Base-by-base conservation (phyloP, 1,140 invertebrate species). In the Harpegnathos saltator region DNA sequence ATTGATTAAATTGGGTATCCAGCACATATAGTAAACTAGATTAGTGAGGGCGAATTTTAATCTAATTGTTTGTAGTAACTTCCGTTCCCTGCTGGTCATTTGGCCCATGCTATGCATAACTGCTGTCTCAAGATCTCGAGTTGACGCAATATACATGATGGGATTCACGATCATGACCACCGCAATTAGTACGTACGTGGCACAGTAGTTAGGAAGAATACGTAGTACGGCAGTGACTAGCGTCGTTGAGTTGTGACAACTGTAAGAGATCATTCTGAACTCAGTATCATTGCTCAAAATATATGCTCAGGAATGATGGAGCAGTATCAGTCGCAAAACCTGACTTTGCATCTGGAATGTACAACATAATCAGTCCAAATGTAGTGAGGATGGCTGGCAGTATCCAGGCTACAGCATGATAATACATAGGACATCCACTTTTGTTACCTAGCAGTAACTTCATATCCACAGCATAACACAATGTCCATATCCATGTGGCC, bases 401-500 rank as follows among this genome's bases (percentile, higher is more conserved):
- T 24, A 95, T 95, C 97, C 97, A 98, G 3, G 96, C 95, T 54
- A 96, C 89, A 0, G 94, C 89, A 91, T 98, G 97, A 88, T 97
- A 98, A 58, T 95, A 93, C 22, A 90, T 89, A 29, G 94, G 93
- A 85, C 95, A 91, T 50, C 95, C 95, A 26, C 95, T 93, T 90
- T 95, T 93, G 73, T 97, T 96, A 63, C 95, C 95, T 38, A 97
- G 92, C 26, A 97, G 93, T 29, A 96, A 92, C 91, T 96, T 96
- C 92, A 97, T 97, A 88, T 98, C 97, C 58, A 98, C 95, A 3
- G 97, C 97, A 92, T 98, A 98, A 89, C 96, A 97, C 19, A 98
- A 93, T 4, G 97, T 98, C 97, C 97, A 98, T 66, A 97, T 95
- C 96, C 97, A 97, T 0, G 97, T 97, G 12, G 96, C 96, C 88